Evolutionary conservation across 2,797 vertebrate genomes (phyloP).

Genomic region (Brotula barbata): DNA sequence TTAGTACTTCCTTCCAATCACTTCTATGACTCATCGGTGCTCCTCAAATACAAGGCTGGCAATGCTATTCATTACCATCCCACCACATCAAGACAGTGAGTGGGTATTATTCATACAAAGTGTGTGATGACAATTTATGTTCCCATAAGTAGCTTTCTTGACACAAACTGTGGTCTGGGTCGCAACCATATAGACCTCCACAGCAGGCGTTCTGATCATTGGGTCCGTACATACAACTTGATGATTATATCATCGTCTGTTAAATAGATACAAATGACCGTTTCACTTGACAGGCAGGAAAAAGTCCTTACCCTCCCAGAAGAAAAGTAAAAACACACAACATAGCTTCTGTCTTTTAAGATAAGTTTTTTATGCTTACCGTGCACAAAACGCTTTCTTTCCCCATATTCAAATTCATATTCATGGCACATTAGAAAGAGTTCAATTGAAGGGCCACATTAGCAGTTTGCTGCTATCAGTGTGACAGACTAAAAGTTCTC

Average conservation of each 20-base stretch:
- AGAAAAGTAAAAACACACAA: no score
- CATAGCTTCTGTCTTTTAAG: no score
- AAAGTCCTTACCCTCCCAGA: no score
- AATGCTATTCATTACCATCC: conserved; percentile 65
- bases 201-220: conserved; percentile 21
- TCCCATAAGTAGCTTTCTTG: conserved; percentile 48
- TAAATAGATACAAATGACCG: conserved; percentile 13
- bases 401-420: conserved; percentile 13
- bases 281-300: conserved; percentile 15
- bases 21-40: conserved; percentile 53
- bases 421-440: conserved; percentile 13
- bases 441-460: conserved; percentile 8
- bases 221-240: conserved; percentile 12
- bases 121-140: conserved; percentile 56
- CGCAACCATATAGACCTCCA: no score
- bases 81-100: conserved; percentile 74
- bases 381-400: conserved; percentile 21
- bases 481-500: conserved; percentile 30
- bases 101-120: conserved; percentile 63
- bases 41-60: conserved; percentile 55
- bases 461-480: conserved; percentile 6
- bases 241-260: conserved; percentile 27
- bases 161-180: conserved; percentile 37
- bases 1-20: conserved; percentile 28
- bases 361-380: no score